Evolutionary conservation across 2,888 invertebrate species (phyloP).

Genomic region (Cephus spinipes): DNA sequence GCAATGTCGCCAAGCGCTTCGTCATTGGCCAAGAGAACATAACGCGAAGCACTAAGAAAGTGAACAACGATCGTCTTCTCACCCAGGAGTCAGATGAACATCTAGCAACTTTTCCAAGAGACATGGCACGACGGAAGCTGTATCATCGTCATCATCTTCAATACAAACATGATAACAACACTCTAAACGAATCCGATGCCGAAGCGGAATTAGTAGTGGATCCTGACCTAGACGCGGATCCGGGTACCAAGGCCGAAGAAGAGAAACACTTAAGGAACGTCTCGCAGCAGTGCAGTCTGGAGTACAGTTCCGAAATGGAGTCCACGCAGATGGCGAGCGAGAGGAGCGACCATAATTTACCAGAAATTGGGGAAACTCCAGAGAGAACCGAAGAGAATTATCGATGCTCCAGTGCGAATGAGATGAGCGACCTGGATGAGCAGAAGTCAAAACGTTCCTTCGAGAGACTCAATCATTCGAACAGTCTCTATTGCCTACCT

Average conservation of each 20-base stretch:
- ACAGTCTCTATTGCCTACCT: conserved; percentile 54
- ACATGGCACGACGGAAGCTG: conserved; percentile 5
- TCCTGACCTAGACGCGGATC: conserved; percentile 48
- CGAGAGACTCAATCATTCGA: conserved; percentile 50
- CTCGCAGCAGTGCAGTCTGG: conserved; percentile 78
- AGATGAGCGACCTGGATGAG: conserved; percentile 34
- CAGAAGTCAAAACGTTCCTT: conserved; percentile 25
- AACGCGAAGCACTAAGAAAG: conserved; percentile 41
- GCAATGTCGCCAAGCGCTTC: conserved; percentile 57
- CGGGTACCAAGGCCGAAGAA: conserved; percentile 52
- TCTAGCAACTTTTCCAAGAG: conserved; percentile 32
- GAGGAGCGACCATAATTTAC: conserved; percentile 58
- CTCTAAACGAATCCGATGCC: conserved; percentile 2
- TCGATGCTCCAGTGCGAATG: conserved; percentile 37
- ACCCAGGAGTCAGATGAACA: conserved; percentile 14
- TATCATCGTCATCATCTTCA: conserved; percentile 12
- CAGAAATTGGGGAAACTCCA: conserved; percentile 50
- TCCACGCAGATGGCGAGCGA: conserved; percentile 58
- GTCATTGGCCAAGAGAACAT: conserved; percentile 64
- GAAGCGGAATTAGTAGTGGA: not conserved
- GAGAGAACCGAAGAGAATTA: conserved; percentile 31
- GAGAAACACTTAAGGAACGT: conserved; percentile 72
- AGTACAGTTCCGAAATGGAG: conserved; percentile 73
- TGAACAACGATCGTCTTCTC: conserved; percentile 43
- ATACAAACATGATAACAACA: conserved; percentile 53